Base-by-base conservation (phyloP, 2,797 vertebrate species). In the Enteromius radiatus region DNA sequence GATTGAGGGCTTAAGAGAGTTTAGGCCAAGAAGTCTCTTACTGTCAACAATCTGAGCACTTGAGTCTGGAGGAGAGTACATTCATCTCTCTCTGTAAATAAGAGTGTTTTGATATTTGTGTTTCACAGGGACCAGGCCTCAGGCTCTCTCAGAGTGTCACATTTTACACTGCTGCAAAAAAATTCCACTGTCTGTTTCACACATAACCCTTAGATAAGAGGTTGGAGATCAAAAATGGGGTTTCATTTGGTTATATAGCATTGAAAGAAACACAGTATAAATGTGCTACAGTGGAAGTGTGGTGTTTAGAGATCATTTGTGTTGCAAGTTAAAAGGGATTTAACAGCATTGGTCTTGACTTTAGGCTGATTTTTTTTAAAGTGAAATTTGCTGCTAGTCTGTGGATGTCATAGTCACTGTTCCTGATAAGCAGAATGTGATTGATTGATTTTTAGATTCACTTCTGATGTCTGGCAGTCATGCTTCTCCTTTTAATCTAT, bases 71-170 rank as follows among this genome's bases (percentile, higher is more conserved):
- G 84, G 87, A 91, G 90, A 88, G 61, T 36, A 79, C 84, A 86
- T 86, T 92, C 89, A 89, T 91, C 90, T 91, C 84, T 76, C 84
- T 91, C 84, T 88, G 91, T 90, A 92, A 93, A 92, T 89, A 92
- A 90, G 64, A 87, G 80, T 52, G 76, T 85, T 88, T 85, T 86
- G 75, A 75, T 80, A 86, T 81, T 83, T 82, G 43, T 84, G 82
- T 91, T 90, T 89, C 85, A 87, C 82, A 84, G 71, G 87, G 86
- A 89, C 89, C 89, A 87, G 68, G 68, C 28, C 68, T 15, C 26
- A 23, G 47, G 47, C 80, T 52, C 47, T 54, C n/a, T 76, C 49
- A 19, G 21, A 82, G 81, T 59, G 73, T 47, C 63, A 82, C 47
- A 82, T 82, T 82, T 82, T 59, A 82, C 81, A 76, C 81, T 59